Evolutionary conservation across 2,797 vertebrate genomes (phyloP).

Genomic region (Ctenopoma multispine): DNA sequence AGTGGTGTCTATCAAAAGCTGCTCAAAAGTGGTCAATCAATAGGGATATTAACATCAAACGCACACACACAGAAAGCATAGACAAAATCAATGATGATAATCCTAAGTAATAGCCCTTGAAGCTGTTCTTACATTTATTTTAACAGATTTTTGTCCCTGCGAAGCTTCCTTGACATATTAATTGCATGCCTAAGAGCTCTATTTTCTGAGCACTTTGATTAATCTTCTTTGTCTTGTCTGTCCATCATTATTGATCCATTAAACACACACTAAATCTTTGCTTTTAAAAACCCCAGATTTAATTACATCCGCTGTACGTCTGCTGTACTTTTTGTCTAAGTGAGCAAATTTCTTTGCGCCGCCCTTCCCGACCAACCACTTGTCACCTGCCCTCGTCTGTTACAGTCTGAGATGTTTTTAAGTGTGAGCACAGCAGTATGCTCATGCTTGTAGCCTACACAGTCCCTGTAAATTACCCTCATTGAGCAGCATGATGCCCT

Average conservation of each 20-base stretch:
- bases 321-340: constrained; percentile 32
- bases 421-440: constrained; percentile 25
- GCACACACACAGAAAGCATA: constrained; percentile 37
- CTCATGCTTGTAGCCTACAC: constrained; percentile 18
- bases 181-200: constrained; percentile 73
- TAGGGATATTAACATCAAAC: constrained; percentile 67
- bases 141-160: constrained; percentile 47
- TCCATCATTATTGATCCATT: constrained; percentile 76
- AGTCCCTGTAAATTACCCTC: constrained; percentile 35
- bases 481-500: neutral
- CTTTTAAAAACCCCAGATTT: constrained; percentile 65
- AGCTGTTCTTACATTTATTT: constrained; percentile 66
- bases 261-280: constrained; percentile 73
- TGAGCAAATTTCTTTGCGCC: constrained; percentile 2
- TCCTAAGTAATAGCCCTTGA: constrained; percentile 63
- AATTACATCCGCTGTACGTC: constrained; percentile 63
- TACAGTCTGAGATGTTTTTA: constrained; percentile 32
- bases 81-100: constrained; percentile 73
- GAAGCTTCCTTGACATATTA: constrained; percentile 70
- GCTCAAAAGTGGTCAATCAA: constrained; percentile 65
- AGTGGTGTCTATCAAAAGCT: constrained; percentile 70
- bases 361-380: constrained; percentile 20
- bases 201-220: constrained; percentile 70
- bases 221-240: constrained; percentile 75
- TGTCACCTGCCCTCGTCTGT: constrained; percentile 52